Percentiles rank a stretch among this genome's conserved stretches.
phyloP scores from a whole-genome alignment of 2,797 vertebrate species.

The Gallinago nigripennis region DNA sequence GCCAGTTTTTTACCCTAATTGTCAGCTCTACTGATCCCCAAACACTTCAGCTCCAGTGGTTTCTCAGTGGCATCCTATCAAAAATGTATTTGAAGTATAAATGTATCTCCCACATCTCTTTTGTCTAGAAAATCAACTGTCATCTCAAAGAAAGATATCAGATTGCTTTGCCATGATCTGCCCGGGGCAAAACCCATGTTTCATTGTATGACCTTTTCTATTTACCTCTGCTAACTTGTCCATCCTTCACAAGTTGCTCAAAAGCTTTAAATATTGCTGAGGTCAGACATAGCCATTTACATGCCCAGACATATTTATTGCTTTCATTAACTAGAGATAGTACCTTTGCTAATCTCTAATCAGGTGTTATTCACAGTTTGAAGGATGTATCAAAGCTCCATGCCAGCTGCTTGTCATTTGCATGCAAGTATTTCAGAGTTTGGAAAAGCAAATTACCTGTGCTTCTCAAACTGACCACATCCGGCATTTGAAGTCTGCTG shows the following conservation, averaged over 20 bases:
- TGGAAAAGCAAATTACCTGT: background rate
- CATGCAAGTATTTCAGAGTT: background rate
- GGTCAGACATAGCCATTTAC: background rate
- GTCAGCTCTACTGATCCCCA: background rate
- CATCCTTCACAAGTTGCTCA: background rate
- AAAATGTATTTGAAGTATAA: slow-evolving; percentile 1
- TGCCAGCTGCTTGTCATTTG: background rate
- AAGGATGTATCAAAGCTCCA: background rate
- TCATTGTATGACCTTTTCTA: background rate
- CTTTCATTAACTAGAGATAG: background rate
- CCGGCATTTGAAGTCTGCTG: background rate
- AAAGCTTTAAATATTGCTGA: slow-evolving; percentile 34
- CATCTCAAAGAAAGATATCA: background rate
- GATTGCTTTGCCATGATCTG: background rate
- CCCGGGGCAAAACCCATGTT: background rate
- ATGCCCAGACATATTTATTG: background rate
- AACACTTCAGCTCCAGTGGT: background rate
- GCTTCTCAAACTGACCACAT: background rate
- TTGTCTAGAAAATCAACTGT: background rate
- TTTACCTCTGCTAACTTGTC: slow-evolving; percentile 24
- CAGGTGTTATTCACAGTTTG: background rate
- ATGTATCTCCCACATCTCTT: background rate
- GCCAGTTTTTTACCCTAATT: background rate
- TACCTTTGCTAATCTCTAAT: background rate
- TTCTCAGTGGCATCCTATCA: background rate